phyloP scores from a whole-genome alignment of 2,888 invertebrate genomes.

The Encarsia formosa region DNA sequence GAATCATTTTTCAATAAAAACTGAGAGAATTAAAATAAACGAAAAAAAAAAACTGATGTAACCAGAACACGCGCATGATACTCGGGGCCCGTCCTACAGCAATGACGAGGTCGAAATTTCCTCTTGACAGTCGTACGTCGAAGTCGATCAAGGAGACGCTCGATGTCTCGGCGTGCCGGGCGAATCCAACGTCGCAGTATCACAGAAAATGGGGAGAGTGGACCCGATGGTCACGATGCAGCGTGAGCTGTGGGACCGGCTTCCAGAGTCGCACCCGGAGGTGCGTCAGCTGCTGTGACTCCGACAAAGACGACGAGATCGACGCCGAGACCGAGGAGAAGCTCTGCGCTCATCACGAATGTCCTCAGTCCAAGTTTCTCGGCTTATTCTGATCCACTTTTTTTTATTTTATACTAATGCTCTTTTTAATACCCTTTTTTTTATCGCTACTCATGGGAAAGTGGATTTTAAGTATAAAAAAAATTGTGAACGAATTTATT shows the following conservation, averaged over 20 bases:
- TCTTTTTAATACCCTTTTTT: neutral
- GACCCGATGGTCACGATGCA: slow-evolving; percentile 62
- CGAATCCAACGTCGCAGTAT: too few relatives aligned
- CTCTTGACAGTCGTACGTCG: neutral
- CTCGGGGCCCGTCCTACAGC: too few relatives aligned
- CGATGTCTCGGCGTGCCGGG: neutral
- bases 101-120: neutral
- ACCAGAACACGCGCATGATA: too few relatives aligned
- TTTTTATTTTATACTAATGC: neutral
- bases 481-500: too few relatives aligned
- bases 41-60: too few relatives aligned
- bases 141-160: neutral
- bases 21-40: too few relatives aligned
- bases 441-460: too few relatives aligned
- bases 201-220: slow-evolving; percentile 51
- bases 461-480: too few relatives aligned
- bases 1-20: too few relatives aligned
- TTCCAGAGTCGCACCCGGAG: slow-evolving; percentile 57
- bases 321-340: slow-evolving; percentile 56
- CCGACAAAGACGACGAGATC: too few relatives aligned
- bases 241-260: slow-evolving; percentile 62
- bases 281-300: slow-evolving; percentile 50
- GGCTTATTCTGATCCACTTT: slow-evolving; percentile 35
- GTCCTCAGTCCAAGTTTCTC: slow-evolving; percentile 47
- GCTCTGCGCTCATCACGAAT: slow-evolving; percentile 53